These are phyloP conservation scores for Arrhopalites spinosus DNA, from an alignment of 2,888 invertebrate species.

Conservation along the genomic window DNA sequence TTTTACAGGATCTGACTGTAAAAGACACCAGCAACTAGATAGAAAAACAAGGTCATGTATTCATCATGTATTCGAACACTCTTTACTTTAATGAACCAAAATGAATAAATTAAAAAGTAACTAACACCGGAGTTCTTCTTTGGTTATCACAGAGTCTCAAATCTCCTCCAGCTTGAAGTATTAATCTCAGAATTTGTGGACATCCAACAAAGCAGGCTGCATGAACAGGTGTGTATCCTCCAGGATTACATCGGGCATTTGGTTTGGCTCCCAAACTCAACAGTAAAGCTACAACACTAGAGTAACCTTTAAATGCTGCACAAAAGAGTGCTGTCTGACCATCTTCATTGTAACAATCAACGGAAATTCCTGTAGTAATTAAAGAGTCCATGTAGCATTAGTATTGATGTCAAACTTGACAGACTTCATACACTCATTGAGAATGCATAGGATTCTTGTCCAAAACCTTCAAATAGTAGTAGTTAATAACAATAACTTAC, in stretches of 20 bases:
- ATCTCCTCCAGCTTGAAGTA: slow-evolving; percentile 61
- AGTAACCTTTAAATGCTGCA: slow-evolving; percentile 59
- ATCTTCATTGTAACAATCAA: slow-evolving; percentile 58
- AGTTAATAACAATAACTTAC: slow-evolving; percentile 19
- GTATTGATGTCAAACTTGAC: neutral
- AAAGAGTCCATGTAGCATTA: too few species aligned
- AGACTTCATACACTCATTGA: neutral
- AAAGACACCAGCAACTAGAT: slow-evolving; percentile 52
- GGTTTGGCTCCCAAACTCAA: slow-evolving; percentile 60
- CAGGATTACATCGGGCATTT: slow-evolving; percentile 59
- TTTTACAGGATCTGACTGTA: slow-evolving; percentile 47
- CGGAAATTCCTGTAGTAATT: slow-evolving; percentile 50
- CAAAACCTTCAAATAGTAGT: neutral
- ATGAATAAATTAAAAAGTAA: neutral
- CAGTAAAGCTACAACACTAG: slow-evolving; percentile 58
- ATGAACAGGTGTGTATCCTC: slow-evolving; percentile 61
- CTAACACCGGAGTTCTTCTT: slow-evolving; percentile 57
- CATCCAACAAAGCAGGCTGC: slow-evolving; percentile 60
- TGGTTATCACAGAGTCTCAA: slow-evolving; percentile 60
- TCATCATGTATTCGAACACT: neutral
- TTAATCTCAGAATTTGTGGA: slow-evolving; percentile 57
- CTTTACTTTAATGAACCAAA: too few species aligned
- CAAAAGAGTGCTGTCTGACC: slow-evolving; percentile 61
- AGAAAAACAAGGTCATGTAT: neutral
- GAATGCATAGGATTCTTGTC: neutral